Evolutionary conservation across 2,113 vertebrate genomes (phyloP), one percentile per base, ranked within the genome.

Genomic region (Atlantisia rogersi): DNA sequence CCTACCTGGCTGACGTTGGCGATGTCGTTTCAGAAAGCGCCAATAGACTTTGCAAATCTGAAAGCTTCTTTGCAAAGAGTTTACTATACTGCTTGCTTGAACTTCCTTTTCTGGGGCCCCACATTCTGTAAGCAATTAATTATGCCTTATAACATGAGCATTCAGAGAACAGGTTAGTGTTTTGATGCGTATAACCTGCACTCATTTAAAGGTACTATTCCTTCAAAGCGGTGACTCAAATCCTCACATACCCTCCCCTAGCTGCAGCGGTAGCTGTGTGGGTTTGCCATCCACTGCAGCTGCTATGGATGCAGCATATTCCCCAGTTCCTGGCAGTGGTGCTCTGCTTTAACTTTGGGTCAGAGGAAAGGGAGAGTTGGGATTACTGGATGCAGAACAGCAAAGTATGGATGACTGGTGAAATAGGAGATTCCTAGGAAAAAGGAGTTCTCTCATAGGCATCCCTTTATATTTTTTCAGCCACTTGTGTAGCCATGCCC

Each of bases 61-160:
- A 97, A 96, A 90, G 92, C 80, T 84, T 64, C 90, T 96, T 96
- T 95, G 92, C 94, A 95, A 92, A 96, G 68, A 20, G 1, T 91
- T 82, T 62, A 58, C 90, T 93, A 76, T 40, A 24, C 22, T 60
- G 80, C 80, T 50, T 79, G 73, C 88, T 76, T 86, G 77, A 82
- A 82, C 80, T 90, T 95, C 80, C 90, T 94, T 76, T 82, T 65
- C 73, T 88, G 92, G 40, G 88, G 68, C 88, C 90, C 59, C 74
- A 82, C 86, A 94, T 94, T 96, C 90, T 97, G 73, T 86, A 86
- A 93, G 91, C 91, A 86, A 65, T 91, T 92, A 92, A 84, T 82
- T 93, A 67, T 75, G 39, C 86, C 91, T 95, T 81, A 86, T 82
- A 94, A 65, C 77, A 82, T 44, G 64, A 92, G 67, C 64, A 59